A percentile compares a stretch with the other conserved stretches of the same genome.
These are phyloP conservation scores for Drosophila takahashii DNA, from an alignment of 1,140 invertebrate species.

Conservation along the genomic window DNA sequence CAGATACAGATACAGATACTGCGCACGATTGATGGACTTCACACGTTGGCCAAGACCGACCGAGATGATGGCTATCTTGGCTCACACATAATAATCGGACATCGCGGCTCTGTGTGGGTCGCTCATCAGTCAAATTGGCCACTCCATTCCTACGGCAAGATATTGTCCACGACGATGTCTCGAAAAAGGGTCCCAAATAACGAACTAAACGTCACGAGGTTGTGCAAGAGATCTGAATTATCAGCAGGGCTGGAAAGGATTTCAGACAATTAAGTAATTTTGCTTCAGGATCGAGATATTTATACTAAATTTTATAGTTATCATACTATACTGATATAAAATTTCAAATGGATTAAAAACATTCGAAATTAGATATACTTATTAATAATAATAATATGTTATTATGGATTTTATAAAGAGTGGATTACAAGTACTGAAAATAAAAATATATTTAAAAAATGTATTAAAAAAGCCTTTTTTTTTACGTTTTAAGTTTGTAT, in stretches of 20 bases:
- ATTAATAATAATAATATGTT: no score
- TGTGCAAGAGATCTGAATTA: slow-evolving; percentile 25
- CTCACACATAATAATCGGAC: slow-evolving; percentile 55
- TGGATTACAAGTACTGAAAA: no score
- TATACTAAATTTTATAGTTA: no score
- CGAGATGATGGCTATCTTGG: slow-evolving; percentile 69
- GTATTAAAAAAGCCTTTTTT: no score
- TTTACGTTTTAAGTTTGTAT: no score
- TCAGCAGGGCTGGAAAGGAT: slow-evolving; percentile 29
- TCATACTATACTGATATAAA: background rate
- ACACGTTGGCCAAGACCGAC: slow-evolving; percentile 25
- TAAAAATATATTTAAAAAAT: no score
- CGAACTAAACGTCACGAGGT: slow-evolving; percentile 46
- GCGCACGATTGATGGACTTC: slow-evolving; percentile 65
- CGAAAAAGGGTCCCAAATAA: slow-evolving; percentile 51
- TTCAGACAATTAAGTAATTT: slow-evolving; percentile 17
- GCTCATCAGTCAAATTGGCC: slow-evolving; percentile 78
- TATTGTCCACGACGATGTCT: slow-evolving; percentile 23
- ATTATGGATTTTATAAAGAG: no score
- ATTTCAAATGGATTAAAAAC: no score
- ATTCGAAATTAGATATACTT: no score
- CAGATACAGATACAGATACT: slow-evolving; percentile 26
- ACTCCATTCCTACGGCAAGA: slow-evolving; percentile 21
- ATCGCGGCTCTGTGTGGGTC: slow-evolving; percentile 68
- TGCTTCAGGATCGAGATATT: background rate